Evolutionary conservation across 2,113 vertebrate genomes (phyloP), one percentile per base, ranked within the genome.

Genomic region (Oreochromis niloticus): DNA sequence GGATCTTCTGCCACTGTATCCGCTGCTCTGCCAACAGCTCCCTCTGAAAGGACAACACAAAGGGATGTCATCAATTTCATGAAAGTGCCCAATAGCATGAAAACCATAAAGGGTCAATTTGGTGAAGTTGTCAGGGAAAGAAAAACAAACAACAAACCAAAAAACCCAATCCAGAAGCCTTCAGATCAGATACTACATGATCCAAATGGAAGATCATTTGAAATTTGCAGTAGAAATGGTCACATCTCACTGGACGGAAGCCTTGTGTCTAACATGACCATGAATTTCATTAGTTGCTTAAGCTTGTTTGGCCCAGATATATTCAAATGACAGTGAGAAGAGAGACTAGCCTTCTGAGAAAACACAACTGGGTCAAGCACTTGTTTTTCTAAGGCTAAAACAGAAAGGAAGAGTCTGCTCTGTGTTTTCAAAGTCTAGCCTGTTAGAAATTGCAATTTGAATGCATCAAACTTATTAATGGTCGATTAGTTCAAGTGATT

Each of bases 21-120:
- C 94, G 96, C n/a, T 98, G 97, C 2, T 48, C 12, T 3, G 41
- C 85, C 91, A 99, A 89, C n/a, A 96, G 91, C 19, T 94, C 17
- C 55, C 98, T 97, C 99, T 99, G 89, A 91, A 93, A 88, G 56
- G 78, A 88, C 32, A 88, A 92, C 56, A 86, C 48, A 84, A 66
- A 7, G 55, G 83, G 41, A 83, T 66, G 85, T 89, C 73, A 89
- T 71, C 57, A 78, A 79, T 71, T 17, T 80, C 3, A 80, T 68
- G 48, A 52, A 11, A 24, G 54, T 10, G 57, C 3, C 56, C 9
- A 17, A 82, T 52, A 55, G 80, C 50, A 43, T 27, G 11, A 87
- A 82, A 73, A 32, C 5, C 24, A 54, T 30, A 36, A 36, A 68
- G 9, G 4, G 6, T 63, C 11, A 78, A 48, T 36, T 3, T 52